Evolutionary conservation across 1,140 invertebrate species (phyloP), one percentile per base, ranked within the genome.

Genomic region (Bradysia coprophila): DNA sequence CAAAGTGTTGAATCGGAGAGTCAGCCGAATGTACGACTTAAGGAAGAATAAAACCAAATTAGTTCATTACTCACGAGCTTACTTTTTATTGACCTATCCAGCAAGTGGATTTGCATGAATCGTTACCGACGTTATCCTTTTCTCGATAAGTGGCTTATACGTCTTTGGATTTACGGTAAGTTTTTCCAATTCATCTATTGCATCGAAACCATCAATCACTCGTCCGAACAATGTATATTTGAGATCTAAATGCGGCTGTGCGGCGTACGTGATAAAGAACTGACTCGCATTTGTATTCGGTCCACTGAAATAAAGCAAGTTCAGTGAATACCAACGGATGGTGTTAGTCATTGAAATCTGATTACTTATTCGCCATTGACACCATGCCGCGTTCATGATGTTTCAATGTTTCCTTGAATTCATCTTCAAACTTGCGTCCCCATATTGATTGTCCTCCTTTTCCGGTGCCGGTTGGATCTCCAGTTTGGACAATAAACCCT

Each of bases 301-400:
- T 16, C 93, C 93, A 68, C 89, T 96, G 56, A n/a, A n/a, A n/a
- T n/a, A n/a, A n/a, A n/a, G n/a, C n/a, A n/a, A n/a, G n/a, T n/a
- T n/a, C n/a, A n/a, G n/a, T n/a, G n/a, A n/a, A n/a, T n/a, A n/a
- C n/a, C n/a, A n/a, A n/a, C n/a, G n/a, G n/a, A n/a, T n/a, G n/a
- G n/a, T n/a, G n/a, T n/a, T n/a, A n/a, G n/a, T n/a, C n/a, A n/a
- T n/a, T n/a, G n/a, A n/a, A n/a, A n/a, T n/a, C n/a, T n/a, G n/a
- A n/a, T n/a, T n/a, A n/a, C n/a, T n/a, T n/a, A n/a, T 95, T 98
- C n/a, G 94, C 94, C 92, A 98, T 96, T 11, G 91, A 96, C 1
- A 98, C 64, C 37, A 87, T 79, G 3, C 94, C 94, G 55, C 91
- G 69, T 6, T 72, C 65, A 55, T 74, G 83, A 55, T 96, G 92